These are phyloP conservation scores for Chaenodraco wilsoni DNA, from an alignment of 2,797 vertebrate species.

Conservation along the genomic window DNA sequence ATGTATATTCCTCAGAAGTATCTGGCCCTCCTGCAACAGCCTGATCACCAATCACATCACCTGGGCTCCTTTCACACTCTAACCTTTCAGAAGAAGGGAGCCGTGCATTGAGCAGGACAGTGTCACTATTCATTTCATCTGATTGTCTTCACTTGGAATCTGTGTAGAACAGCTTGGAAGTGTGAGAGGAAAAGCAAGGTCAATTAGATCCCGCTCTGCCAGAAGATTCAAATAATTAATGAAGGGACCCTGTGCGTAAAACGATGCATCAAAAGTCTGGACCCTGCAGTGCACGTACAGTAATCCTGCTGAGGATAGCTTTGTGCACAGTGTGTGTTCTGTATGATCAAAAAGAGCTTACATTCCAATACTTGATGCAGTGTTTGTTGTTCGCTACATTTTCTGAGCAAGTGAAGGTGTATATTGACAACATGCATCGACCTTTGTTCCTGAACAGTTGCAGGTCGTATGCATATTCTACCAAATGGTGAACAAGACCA, in stretches of 20 bases:
- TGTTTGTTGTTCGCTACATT: background rate
- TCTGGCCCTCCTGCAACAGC: background rate
- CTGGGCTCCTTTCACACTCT: background rate
- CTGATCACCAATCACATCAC: background rate
- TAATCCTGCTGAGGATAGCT: background rate
- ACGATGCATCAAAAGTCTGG: slow-evolving; percentile 8
- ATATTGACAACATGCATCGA: background rate
- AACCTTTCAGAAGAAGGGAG: slow-evolving; percentile 18
- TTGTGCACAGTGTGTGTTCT: background rate
- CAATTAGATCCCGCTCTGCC: slow-evolving; percentile 13
- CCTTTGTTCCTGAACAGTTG: background rate
- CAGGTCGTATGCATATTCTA: background rate
- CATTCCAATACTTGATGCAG: background rate
- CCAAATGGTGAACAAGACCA: slow-evolving; percentile 1
- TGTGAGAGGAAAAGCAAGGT: slow-evolving; percentile 3
- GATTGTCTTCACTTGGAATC: slow-evolving; percentile 12
- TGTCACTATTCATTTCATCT: slow-evolving; percentile 22
- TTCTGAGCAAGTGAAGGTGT: background rate
- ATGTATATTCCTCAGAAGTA: background rate
- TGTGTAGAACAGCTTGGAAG: slow-evolving; percentile 17
- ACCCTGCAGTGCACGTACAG: background rate
- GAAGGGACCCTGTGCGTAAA: slow-evolving; percentile 1
- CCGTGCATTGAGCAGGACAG: slow-evolving; percentile 29
- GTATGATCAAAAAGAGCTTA: background rate
- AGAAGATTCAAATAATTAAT: slow-evolving; percentile 27